A percentile compares a stretch with the other conserved stretches of the same genome.
Evolutionary conservation across 2,797 vertebrate genomes (phyloP).

Genomic region (Sciaenops ocellatus): DNA sequence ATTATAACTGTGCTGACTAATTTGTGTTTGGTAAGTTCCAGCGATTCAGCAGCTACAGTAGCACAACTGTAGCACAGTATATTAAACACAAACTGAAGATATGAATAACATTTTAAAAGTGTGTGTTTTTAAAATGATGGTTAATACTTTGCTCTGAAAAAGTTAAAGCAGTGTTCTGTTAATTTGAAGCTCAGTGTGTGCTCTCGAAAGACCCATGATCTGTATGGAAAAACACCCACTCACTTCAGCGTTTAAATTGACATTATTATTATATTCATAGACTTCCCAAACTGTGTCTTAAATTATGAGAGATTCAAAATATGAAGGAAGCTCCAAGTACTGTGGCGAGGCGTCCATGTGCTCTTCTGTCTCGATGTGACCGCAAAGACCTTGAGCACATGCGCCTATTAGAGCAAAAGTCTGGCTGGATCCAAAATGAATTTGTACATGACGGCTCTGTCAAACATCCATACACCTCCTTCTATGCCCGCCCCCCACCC

Average conservation of each 20-base stretch:
- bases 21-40: background rate
- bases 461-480: slow-evolving; percentile 70
- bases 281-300: slow-evolving; percentile 28
- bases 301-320: slow-evolving; percentile 14
- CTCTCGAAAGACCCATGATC: background rate
- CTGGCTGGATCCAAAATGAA: slow-evolving; percentile 78
- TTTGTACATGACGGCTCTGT: slow-evolving; percentile 82
- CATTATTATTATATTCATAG: background rate
- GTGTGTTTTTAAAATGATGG: background rate
- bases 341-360: slow-evolving; percentile 48
- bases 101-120: background rate
- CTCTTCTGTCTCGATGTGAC: slow-evolving; percentile 57
- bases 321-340: slow-evolving; percentile 27
- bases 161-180: background rate
- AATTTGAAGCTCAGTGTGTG: background rate
- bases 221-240: background rate
- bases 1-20: background rate
- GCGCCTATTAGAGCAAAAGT: slow-evolving; percentile 74
- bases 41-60: background rate
- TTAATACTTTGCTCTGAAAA: background rate
- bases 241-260: slow-evolving; percentile 22
- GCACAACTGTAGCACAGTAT: background rate
- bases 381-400: slow-evolving; percentile 76
- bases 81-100: background rate
- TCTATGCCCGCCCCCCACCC: slow-evolving; percentile 49